Base-by-base conservation (phyloP, 2,113 vertebrate genomes). In the Pseudorhombus dupliciocellatus region DNA sequence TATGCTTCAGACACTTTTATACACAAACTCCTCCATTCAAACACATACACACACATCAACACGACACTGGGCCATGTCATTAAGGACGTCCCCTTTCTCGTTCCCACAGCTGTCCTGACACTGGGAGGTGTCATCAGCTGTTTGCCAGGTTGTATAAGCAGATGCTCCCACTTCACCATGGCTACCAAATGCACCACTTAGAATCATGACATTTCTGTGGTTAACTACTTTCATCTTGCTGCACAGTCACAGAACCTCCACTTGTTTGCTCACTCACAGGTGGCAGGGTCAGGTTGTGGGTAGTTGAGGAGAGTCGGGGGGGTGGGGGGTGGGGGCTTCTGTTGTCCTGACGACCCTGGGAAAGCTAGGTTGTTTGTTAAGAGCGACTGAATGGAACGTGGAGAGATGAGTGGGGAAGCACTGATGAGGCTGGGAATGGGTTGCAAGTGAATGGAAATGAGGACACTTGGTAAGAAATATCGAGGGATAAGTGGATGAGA, bases 291-390 rank as follows among this genome's bases (percentile, higher is more conserved):
- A 37, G 68, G 54, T 42, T 40, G 68, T 34, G 55, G 57, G 60
- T 30, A 37, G 42, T 24, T 63, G 74, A 60, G 20, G 55, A 77
- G 70, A 75, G 51, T 69, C 28, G 21, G 73, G 67, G 48, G n/a
- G n/a, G n/a, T n/a, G n/a, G n/a, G n/a, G n/a, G n/a, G n/a, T n/a
- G n/a, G n/a, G n/a, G 60, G 30, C 30, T 20, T 69, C 26, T 4
- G 90, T 90, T 84, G 88, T 88, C 89, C 37, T 81, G 88, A 53
- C 75, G 67, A 91, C 85, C 42, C 75, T 68, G 90, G 87, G 88
- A 88, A 90, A 89, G 61, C 61, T 73, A 18, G 34, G 74, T 75
- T 90, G 79, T 84, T 89, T 90, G 85, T 84, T 73, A 53, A 79
- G 69, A 48, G 60, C 56, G 70, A 61, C 56, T 85, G 71, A 88